Conservation (phyloP, 1,140 invertebrate genomes). For the Drosophila tristis region DNA sequence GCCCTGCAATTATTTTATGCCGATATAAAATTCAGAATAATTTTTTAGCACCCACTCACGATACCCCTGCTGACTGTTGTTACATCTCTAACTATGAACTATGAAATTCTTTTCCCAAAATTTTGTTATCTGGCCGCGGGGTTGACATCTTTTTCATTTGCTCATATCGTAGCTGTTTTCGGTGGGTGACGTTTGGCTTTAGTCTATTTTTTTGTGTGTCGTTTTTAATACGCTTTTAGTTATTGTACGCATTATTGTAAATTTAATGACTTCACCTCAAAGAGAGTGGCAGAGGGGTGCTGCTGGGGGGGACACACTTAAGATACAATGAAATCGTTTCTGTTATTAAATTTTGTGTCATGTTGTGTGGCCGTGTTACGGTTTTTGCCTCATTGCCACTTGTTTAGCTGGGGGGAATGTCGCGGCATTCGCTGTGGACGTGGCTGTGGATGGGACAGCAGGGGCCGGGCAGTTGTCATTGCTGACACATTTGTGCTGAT, state of each 20-base stretch:
- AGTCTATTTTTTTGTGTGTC: constrained; percentile 30
- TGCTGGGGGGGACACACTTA: constrained; percentile 15
- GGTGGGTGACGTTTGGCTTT: constrained; percentile 12
- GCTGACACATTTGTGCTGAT: constrained; percentile 75
- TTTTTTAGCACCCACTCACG: too few species aligned
- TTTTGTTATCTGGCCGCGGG: constrained; percentile 27
- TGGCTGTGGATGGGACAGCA: neutral
- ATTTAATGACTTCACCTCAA: constrained; percentile 75
- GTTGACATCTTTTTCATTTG: constrained; percentile 77
- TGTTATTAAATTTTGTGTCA: constrained; percentile 62
- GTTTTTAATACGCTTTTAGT: constrained; percentile 68
- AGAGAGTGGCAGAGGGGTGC: neutral
- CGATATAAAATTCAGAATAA: too few species aligned
- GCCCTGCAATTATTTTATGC: too few species aligned
- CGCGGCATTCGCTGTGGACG: neutral
- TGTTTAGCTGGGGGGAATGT: constrained; percentile 23
- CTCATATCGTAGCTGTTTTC: constrained; percentile 29
- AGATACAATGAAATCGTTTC: constrained; percentile 65
- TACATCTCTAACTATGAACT: constrained; percentile 10
- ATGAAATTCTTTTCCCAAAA: constrained; percentile 2
- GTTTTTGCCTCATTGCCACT: constrained; percentile 76
- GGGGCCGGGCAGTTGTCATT: constrained; percentile 39
- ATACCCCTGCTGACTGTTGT: neutral
- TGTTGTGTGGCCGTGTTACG: constrained; percentile 80
- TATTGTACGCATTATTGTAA: constrained; percentile 79